Evolutionary conservation across 2,113 vertebrate genomes (phyloP).

Genomic region (Spheniscus mendiculus): DNA sequence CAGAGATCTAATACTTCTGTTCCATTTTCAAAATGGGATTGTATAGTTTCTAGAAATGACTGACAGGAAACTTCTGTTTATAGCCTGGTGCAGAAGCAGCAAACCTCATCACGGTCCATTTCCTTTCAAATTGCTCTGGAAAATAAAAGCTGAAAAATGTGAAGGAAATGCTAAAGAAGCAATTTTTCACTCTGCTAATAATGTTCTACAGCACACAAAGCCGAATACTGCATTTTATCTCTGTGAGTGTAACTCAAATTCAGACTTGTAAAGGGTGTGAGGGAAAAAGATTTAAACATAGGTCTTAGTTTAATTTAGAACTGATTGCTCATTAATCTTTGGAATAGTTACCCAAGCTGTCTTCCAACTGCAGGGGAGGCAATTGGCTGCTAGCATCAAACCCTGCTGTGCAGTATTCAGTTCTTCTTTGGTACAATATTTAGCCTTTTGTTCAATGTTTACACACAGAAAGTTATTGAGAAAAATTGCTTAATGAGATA

Average conservation of each 20-base stretch:
- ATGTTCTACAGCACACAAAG: conserved; percentile 50
- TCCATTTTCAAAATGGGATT: conserved; percentile 34
- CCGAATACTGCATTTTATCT: conserved; percentile 70
- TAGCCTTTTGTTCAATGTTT: conserved; percentile 78
- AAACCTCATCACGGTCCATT: conserved; percentile 62
- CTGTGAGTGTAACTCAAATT: conserved; percentile 56
- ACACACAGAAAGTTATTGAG: conserved; percentile 73
- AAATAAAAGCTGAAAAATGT: conserved; percentile 71
- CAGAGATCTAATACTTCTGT: conserved; percentile 41
- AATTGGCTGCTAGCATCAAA: conserved; percentile 73
- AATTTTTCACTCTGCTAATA: conserved; percentile 71
- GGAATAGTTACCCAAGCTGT: conserved; percentile 75
- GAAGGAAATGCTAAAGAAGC: conserved; percentile 68
- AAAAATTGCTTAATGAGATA: conserved; percentile 75
- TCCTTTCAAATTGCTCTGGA: conserved; percentile 67
- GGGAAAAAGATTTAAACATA: conserved; percentile 61
- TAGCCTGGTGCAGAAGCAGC: conserved; percentile 46
- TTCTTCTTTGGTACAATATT: conserved; percentile 75
- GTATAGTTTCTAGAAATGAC: conserved; percentile 57
- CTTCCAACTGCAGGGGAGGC: conserved; percentile 77
- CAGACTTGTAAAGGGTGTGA: conserved; percentile 30
- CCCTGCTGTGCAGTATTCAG: conserved; percentile 72
- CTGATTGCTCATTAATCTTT: conserved; percentile 81
- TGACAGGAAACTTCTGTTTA: conserved; percentile 54
- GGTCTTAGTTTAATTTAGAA: conserved; percentile 77